Percentiles rank a stretch among this genome's conserved stretches.
Conservation (phyloP, 2,888 invertebrate species). For the Tenthredo notha region DNA sequence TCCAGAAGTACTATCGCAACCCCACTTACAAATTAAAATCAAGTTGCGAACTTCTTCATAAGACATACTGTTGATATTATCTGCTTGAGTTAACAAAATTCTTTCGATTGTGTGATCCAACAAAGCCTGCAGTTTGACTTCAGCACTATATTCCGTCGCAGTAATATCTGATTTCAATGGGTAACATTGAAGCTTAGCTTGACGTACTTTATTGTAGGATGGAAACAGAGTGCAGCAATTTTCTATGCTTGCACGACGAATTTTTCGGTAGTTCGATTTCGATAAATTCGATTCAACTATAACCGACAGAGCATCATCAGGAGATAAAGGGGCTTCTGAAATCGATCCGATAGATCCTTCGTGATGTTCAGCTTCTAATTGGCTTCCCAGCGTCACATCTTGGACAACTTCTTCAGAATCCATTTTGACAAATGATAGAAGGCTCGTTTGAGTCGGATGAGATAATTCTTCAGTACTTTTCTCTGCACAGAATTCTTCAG, state of each 20-base stretch:
- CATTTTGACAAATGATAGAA: constrained; percentile 42
- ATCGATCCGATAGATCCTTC: constrained; percentile 43
- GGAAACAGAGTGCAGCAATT: constrained; percentile 54
- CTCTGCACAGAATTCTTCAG: constrained; percentile 49
- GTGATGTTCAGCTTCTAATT: constrained; percentile 54
- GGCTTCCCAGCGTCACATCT: constrained; percentile 50
- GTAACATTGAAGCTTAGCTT: constrained; percentile 62
- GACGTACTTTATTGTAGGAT: constrained; percentile 57
- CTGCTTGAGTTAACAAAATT: too few species aligned
- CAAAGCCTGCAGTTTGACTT: too few species aligned
- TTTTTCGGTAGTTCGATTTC: constrained; percentile 47
- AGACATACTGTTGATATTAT: constrained; percentile 4
- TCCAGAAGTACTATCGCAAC: constrained; percentile 60
- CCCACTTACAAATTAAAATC: constrained; percentile 62
- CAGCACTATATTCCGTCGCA: constrained; percentile 55
- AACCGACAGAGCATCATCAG: constrained; percentile 55
- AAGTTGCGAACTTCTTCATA: constrained; percentile 52
- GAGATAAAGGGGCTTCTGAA: constrained; percentile 43
- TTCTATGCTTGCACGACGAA: constrained; percentile 41
- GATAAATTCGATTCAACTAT: constrained; percentile 55
- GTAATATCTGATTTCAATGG: constrained; percentile 55
- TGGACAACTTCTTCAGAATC: constrained; percentile 52
- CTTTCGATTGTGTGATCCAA: too few species aligned
- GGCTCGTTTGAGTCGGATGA: constrained; percentile 53
- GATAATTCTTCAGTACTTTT: constrained; percentile 43